Evolutionary conservation across 2,113 vertebrate genomes (phyloP).

Genomic region (Danio rerio): GRCz12tu NC_133191.1:21105001-21105500

Average conservation of each 20-base stretch:
- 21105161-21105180: background rate
- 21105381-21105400: conserved; percentile 47
- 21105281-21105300: conserved; percentile 66
- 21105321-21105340: conserved; percentile 67
- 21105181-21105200: background rate
- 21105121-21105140: background rate
- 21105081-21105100: background rate
- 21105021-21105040: conserved; percentile 22
- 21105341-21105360: conserved; percentile 57
- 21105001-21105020: conserved; percentile 85
- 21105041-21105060: conserved; percentile 43
- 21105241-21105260: conserved; percentile 50
- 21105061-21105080: conserved; percentile 9
- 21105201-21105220: background rate
- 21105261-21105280: conserved; percentile 56
- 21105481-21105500: conserved; percentile 35
- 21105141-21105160: background rate
- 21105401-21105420: conserved; percentile 40
- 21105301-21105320: conserved; percentile 66
- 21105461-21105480: conserved; percentile 9
- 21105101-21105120: background rate
- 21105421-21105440: conserved; percentile 20
- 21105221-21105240: conserved; percentile 25
- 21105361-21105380: conserved; percentile 52
- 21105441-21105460: conserved; percentile 28